Percentiles rank a stretch among this genome's conserved stretches.
These are phyloP conservation scores for Chelonus insularis DNA, from an alignment of 1,140 invertebrate genomes.

Conservation along the genomic window DNA sequence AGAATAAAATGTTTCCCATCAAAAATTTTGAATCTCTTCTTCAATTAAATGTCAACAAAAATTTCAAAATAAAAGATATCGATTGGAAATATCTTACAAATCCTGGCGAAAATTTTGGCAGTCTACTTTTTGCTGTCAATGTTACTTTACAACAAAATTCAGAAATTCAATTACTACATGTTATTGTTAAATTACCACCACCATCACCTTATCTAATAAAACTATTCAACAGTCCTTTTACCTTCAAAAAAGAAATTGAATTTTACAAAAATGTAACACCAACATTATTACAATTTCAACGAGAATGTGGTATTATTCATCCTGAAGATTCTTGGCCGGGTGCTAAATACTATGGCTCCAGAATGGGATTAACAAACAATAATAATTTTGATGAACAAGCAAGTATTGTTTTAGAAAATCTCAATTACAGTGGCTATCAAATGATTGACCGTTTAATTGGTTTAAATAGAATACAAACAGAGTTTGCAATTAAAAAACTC, in stretches of 20 bases:
- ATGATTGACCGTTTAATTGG: conserved; percentile 60
- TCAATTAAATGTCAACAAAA: conserved; percentile 34
- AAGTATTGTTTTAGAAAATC: conserved; percentile 63
- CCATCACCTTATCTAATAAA: conserved; percentile 61
- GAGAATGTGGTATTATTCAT: conserved; percentile 52
- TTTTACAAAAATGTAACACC: conserved; percentile 62
- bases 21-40: conserved; percentile 43
- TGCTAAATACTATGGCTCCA: conserved; percentile 61
- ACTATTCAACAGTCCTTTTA: conserved; percentile 63
- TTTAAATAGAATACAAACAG: conserved; percentile 57
- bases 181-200: conserved; percentile 65
- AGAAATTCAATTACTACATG: conserved; percentile 47
- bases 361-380: conserved; percentile 57
- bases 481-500: conserved; percentile 59
- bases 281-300: conserved; percentile 58
- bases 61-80: conserved; percentile 37
- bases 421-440: conserved; percentile 59
- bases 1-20: too few relatives aligned
- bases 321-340: conserved; percentile 52
- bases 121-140: conserved; percentile 60
- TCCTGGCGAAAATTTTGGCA: conserved; percentile 67
- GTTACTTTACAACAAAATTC: conserved; percentile 38
- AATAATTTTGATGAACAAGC: conserved; percentile 62
- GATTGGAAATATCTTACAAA: conserved; percentile 58
- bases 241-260: conserved; percentile 64